A percentile compares a stretch with the other conserved stretches of the same genome.
phyloP scores from a whole-genome alignment of 2,888 invertebrate species.

The Creontiades dilutus region DNA sequence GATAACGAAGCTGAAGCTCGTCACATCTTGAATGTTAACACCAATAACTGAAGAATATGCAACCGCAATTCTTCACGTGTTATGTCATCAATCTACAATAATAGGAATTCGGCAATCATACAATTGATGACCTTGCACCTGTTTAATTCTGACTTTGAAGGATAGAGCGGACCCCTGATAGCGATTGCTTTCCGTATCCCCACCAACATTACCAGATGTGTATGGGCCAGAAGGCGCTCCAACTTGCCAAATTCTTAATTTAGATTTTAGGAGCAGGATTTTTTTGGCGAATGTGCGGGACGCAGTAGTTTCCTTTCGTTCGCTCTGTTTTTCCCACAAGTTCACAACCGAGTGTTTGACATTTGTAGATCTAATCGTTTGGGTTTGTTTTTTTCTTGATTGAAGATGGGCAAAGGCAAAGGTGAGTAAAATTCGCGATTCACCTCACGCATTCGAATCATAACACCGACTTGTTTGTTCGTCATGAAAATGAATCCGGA shows the following conservation, averaged over 20 bases:
- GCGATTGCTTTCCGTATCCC: neutral
- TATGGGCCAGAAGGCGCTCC: neutral
- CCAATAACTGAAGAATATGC: no score
- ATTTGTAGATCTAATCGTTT: no score
- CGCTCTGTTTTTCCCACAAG: neutral
- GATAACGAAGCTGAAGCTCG: no score
- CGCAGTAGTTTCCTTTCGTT: conserved; percentile 16
- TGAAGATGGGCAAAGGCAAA: conserved; percentile 22
- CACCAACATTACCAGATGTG: neutral
- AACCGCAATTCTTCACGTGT: no score
- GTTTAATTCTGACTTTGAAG: neutral
- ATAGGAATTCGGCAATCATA: no score
- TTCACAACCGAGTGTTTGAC: neutral
- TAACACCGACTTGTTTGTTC: neutral
- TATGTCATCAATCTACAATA: no score
- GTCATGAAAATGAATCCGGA: neutral
- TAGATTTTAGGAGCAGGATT: neutral
- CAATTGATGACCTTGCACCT: neutral
- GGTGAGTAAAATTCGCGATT: neutral
- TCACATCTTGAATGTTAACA: no score
- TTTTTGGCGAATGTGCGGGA: conserved; percentile 5
- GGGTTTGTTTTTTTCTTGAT: neutral
- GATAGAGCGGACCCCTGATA: neutral
- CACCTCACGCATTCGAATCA: neutral
- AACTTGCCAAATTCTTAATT: neutral